Percentiles rank a stretch among this genome's conserved stretches.
phyloP scores from a whole-genome alignment of 2,113 vertebrate genomes.

The Ranitomeya variabilis region DNA sequence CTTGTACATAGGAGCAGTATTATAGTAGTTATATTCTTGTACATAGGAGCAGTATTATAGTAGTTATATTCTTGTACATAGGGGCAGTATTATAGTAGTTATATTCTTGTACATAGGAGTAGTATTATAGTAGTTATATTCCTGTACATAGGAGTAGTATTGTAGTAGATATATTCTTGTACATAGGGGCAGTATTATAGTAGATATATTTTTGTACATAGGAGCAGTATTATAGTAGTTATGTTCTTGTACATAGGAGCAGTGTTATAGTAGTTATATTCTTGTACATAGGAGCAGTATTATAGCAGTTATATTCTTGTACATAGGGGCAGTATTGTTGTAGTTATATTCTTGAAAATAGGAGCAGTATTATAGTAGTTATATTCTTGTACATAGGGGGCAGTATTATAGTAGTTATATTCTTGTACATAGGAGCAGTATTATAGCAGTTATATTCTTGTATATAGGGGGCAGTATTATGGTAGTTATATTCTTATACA shows the following conservation, averaged over 20 bases:
- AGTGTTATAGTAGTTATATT: background rate
- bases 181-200: background rate
- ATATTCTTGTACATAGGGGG: background rate
- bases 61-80: background rate
- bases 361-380: background rate
- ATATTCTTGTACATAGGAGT: background rate
- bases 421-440: background rate
- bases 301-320: background rate
- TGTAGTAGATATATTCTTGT: background rate
- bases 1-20: background rate
- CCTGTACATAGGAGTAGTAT: background rate
- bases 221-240: background rate
- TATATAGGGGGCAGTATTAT: background rate
- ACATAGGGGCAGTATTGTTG: background rate
- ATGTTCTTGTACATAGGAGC: background rate
- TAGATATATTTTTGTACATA: background rate
- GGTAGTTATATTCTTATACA: background rate
- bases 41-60: background rate
- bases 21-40: background rate
- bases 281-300: background rate
- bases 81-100: background rate
- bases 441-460: background rate
- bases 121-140: background rate
- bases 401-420: background rate
- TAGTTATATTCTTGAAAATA: background rate